These are phyloP conservation scores for Limenitis arthemis DNA, from an alignment of 2,888 invertebrate genomes.

Conservation along the genomic window DNA sequence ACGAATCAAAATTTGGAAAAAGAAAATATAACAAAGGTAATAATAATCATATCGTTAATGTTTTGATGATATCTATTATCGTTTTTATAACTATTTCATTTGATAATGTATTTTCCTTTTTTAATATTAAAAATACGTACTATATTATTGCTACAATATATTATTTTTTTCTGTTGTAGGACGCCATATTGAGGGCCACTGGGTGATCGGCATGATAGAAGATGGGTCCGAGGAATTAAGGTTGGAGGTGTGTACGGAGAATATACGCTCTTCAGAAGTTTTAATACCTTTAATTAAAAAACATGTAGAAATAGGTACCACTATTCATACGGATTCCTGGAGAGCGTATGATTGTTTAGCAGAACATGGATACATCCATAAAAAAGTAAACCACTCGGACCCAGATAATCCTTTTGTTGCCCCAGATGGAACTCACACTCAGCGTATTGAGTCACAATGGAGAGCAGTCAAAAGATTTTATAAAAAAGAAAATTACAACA, in stretches of 20 bases:
- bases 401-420: slow-evolving; percentile 19
- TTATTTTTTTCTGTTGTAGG: slow-evolving; percentile 1
- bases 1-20: slow-evolving; percentile 26
- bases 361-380: not conserved
- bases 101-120: not conserved
- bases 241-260: slow-evolving; percentile 8
- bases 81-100: not conserved
- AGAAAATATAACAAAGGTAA: slow-evolving; percentile 21
- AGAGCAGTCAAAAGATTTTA: not conserved
- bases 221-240: not conserved
- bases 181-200: slow-evolving; percentile 16
- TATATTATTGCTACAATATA: not conserved
- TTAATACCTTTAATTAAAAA: slow-evolving; percentile 23
- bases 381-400: slow-evolving; percentile 21
- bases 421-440: slow-evolving; percentile 17
- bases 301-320: slow-evolving; percentile 21
- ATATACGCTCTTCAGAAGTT: slow-evolving; percentile 14
- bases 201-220: slow-evolving; percentile 25
- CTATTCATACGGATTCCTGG: slow-evolving; percentile 24
- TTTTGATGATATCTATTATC: not conserved
- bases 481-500: not conserved
- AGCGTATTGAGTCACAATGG: slow-evolving; percentile 19
- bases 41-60: not conserved
- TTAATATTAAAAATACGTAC: not conserved
- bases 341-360: slow-evolving; percentile 17